Conservation (phyloP, 2,113 vertebrate species). For the Pomatostomus ruficeps region DNA sequence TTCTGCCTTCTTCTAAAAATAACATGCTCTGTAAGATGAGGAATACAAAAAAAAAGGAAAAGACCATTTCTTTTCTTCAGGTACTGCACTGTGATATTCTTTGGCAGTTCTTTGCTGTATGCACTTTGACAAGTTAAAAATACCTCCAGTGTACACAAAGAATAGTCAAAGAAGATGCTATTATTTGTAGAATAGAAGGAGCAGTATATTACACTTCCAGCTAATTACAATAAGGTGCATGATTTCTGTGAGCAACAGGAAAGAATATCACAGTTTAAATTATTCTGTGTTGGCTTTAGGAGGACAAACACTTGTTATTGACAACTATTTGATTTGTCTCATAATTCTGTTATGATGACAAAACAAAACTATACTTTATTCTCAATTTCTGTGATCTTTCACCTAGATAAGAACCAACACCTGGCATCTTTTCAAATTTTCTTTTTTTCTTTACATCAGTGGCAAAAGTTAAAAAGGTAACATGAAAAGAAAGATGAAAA, state of each 20-base stretch:
- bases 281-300: constrained; percentile 53
- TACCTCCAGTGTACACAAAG: neutral
- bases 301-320: constrained; percentile 78
- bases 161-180: neutral
- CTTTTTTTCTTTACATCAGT: constrained; percentile 78
- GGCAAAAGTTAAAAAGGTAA: constrained; percentile 82
- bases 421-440: constrained; percentile 79
- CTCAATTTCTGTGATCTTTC: constrained; percentile 76
- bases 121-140: neutral
- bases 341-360: constrained; percentile 64
- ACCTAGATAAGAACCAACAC: constrained; percentile 78
- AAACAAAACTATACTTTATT: constrained; percentile 72
- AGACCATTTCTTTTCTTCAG: neutral
- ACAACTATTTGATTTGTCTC: constrained; percentile 72
- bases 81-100: neutral
- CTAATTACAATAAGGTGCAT: constrained; percentile 57
- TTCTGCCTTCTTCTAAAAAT: neutral
- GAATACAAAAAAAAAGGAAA: neutral
- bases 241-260: constrained; percentile 11
- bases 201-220: neutral
- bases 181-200: constrained; percentile 5
- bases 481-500: constrained; percentile 86
- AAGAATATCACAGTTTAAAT: constrained; percentile 50
- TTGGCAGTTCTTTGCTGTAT: neutral
- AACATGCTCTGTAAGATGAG: neutral